phyloP scores from a whole-genome alignment of 2,888 invertebrate genomes.

The Meiosimyza platycephala region DNA sequence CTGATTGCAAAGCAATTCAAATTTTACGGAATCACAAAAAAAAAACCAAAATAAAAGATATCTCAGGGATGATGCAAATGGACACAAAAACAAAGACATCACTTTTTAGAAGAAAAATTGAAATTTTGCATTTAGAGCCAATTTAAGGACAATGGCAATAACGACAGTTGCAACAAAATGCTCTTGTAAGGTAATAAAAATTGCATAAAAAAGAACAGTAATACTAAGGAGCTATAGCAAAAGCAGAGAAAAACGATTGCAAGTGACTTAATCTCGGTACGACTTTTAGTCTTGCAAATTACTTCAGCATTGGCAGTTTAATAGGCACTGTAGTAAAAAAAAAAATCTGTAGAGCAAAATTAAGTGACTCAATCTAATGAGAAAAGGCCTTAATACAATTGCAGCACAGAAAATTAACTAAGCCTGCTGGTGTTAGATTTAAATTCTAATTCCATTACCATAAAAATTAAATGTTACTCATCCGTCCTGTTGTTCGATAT shows the following conservation, averaged over 20 bases:
- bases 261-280: background rate
- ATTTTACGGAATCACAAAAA: conserved; percentile 4
- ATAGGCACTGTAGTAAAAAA: background rate
- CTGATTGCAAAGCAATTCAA: conserved; percentile 19
- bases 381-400: too few relatives aligned
- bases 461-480: too few relatives aligned
- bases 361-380: too few relatives aligned
- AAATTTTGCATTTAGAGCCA: background rate
- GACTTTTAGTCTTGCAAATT: conserved; percentile 7
- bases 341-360: background rate
- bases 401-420: too few relatives aligned
- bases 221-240: background rate
- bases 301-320: conserved; percentile 24
- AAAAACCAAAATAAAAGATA: background rate
- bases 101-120: background rate
- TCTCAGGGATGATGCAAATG: background rate
- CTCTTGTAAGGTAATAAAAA: conserved; percentile 8
- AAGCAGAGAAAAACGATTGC: conserved; percentile 1
- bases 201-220: background rate
- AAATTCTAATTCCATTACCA: too few relatives aligned
- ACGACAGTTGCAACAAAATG: conserved; percentile 14
- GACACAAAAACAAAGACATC: background rate
- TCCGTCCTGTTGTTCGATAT: too few relatives aligned
- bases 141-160: background rate
- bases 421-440: too few relatives aligned